phyloP scores from a whole-genome alignment of 2,113 vertebrate genomes.

The Callipepla californica region DNA sequence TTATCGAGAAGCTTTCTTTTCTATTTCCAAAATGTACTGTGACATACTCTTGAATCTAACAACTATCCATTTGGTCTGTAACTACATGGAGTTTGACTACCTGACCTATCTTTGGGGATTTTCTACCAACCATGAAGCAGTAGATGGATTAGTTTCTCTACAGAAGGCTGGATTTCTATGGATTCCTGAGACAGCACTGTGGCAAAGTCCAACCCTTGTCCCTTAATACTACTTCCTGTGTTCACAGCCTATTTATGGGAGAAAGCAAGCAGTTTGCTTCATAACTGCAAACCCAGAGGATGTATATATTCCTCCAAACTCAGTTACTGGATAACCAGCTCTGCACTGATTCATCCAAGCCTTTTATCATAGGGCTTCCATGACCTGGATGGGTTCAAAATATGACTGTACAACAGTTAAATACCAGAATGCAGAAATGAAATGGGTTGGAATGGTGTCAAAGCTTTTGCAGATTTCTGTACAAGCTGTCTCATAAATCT shows the following conservation, averaged over 20 bases:
- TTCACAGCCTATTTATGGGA: not conserved
- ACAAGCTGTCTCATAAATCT: not conserved
- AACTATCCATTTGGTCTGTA: not conserved
- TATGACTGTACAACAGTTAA: not conserved
- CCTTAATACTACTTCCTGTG: not conserved
- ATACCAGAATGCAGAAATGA: not conserved
- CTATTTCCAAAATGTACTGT: not conserved
- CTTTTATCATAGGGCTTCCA: too few relatives aligned
- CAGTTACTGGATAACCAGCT: not conserved
- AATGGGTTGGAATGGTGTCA: not conserved
- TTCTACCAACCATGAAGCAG: not conserved
- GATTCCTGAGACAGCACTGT: not conserved
- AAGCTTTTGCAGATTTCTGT: not conserved
- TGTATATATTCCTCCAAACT: not conserved
- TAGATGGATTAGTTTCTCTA: not conserved
- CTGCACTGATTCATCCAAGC: not conserved
- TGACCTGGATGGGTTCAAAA: not conserved
- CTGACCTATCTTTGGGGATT: not conserved
- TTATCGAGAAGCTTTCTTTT: not conserved
- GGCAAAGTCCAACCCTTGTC: not conserved
- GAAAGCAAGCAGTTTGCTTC: not conserved
- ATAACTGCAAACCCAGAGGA: not conserved
- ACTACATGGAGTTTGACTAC: not conserved
- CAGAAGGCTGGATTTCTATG: too few relatives aligned
- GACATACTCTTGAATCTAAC: not conserved